Base-by-base conservation (phyloP, 2,113 vertebrate species). In the Paracanthobrama guichenoti region DNA sequence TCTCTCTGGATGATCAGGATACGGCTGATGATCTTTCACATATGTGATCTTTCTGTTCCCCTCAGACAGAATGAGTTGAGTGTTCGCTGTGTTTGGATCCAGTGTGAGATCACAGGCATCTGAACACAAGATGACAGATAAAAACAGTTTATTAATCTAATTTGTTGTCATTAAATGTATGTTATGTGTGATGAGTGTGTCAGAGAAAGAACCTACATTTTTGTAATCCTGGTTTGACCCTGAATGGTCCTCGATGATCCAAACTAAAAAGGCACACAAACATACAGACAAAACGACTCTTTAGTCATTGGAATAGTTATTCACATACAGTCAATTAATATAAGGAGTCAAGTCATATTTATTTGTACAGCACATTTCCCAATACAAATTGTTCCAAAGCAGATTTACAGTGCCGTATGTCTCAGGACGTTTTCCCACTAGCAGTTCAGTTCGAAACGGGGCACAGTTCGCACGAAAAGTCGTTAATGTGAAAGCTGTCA, bases 141-240 rank as follows among this genome's bases (percentile, higher is more conserved):
- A 3, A 35, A 46, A 46, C 46, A 46, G 28, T 31, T 31, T 31
- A 13, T 18, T 50, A 50, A 53, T 75, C 13, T 5, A 4, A 46
- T 50, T 22, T 48, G 12, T 13, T 14, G 3, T 2, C 14, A 18
- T 22, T 9, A 72, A 42, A 31, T 24, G 26, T 66, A 12, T 26
- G 31, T 35, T 35, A 35, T 35, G 31, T 39, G 28, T 31, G 28
- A 31, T 31, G 28, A 31, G 2, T 31, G 28, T 31, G 28, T 31
- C 1, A 42, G 39, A 72, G 28, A 53, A 62, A 66, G 3, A 3
- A 50, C 80, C 35, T 71, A 82, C 80, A 82, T 72, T 82, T 82
- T 11, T 1, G 1, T 1, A 81, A 24, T 69, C 62, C 79, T 81
- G 62, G 62, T 69, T 53, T 67, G n/a, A 82, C 13, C 50, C 66